Evolutionary conservation across 2,888 invertebrate genomes (phyloP), one percentile per base, ranked within the genome.

Genomic region (Brenthis ino): DNA sequence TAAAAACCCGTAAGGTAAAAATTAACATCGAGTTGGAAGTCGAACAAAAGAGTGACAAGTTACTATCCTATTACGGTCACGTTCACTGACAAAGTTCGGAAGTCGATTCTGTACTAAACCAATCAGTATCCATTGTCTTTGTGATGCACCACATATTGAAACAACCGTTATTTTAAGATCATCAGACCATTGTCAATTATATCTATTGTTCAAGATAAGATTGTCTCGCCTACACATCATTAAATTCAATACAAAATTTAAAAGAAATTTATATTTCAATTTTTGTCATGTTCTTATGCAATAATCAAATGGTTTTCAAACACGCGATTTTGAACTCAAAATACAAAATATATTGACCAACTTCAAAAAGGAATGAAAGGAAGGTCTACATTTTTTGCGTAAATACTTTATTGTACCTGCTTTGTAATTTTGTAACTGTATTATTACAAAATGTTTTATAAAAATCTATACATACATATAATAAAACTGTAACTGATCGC

Each of bases 91-190:
- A 71, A 81, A 82, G 83, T 82, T 86, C 83, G 85, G 85, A 82
- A 84, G 85, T 85, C 83, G 79, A 82, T 85, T 87, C 82, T 79
- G 81, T 87, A 81, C 89, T 88, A 89, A 91, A 88, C 88, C 88
- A 90, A 91, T 91, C 90, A 91, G 82, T 75, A 75, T 72, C 80
- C 81, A 90, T 90, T 90, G 90, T 90, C 85, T 88, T 82, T 80
- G 81, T 84, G 84, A 83, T 82, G 76, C 72, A 78, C 77, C 75
- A 77, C 82, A 80, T 84, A 82, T 84, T 77, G 77, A 74, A 74
- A 63, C 79, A 72, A 77, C 74, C 71, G 77, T 75, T 77, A 76
- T 48, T 60, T 43, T 43, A 73, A 74, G 71, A 74, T 78, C 71
- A 74, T 74, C 71, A 70, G 63, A 70, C 53, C 68, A 72, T 71